Percentiles rank a stretch among this genome's conserved stretches.
Conservation (phyloP, 2,888 invertebrate genomes). For the Noctua comes region DNA sequence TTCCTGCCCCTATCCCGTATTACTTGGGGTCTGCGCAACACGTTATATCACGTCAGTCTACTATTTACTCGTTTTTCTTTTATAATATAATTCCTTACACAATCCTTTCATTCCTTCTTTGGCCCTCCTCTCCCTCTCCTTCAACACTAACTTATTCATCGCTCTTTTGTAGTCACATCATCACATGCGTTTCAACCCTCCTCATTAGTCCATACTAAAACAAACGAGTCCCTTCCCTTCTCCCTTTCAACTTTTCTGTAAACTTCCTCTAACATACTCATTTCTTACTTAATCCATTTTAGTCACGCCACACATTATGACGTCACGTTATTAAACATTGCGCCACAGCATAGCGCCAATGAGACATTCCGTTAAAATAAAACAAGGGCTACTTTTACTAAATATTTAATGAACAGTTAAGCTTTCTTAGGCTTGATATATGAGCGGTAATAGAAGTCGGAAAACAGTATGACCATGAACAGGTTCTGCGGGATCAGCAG, state of each 20-base stretch:
- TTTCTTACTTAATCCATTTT: background rate
- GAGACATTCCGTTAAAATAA: conserved; percentile 4
- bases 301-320: background rate
- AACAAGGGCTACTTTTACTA: background rate
- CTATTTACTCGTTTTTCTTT: too few relatives aligned
- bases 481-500: conserved; percentile 92
- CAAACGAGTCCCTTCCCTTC: background rate
- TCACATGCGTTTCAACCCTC: too few relatives aligned
- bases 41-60: too few relatives aligned
- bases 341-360: background rate
- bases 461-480: conserved; percentile 92
- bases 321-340: background rate
- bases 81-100: too few relatives aligned
- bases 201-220: background rate
- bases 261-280: too few relatives aligned
- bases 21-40: too few relatives aligned
- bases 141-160: too few relatives aligned
- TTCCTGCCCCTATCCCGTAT: too few relatives aligned
- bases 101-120: too few relatives aligned
- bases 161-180: too few relatives aligned
- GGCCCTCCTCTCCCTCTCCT: too few relatives aligned
- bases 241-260: background rate
- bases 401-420: conserved; percentile 34
- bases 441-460: conserved; percentile 92
- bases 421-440: conserved; percentile 84